Base-by-base conservation (phyloP, 1,140 invertebrate species). In the Dendrolimus kikuchii region DNA sequence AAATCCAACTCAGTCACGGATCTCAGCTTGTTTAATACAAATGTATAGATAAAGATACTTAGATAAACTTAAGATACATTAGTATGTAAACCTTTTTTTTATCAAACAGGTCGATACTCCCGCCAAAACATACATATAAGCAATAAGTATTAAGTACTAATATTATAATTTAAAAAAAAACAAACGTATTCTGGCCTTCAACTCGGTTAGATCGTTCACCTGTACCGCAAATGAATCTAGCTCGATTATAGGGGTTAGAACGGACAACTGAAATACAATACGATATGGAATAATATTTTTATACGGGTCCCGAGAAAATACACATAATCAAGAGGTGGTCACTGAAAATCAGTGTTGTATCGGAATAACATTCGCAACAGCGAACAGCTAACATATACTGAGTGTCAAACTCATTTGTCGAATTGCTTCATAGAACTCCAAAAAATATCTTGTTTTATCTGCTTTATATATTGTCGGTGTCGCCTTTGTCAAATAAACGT, bases 151-250 rank as follows among this genome's bases (percentile, higher is more conserved):
- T 62, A 61, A 71, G 65, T 69, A 65, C 70, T 68, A 73, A 59
- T 55, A 63, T 60, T 56, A 58, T 53, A 60, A 68, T 70, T 66
- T 71, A 66, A 74, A 73, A 68, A 67, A 72, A 66, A 73, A 69
- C 65, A 71, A 67, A 66, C 66, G 57, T 67, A 64, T 68, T 53
- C 60, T 74, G 74, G 72, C 76, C 76, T 79, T 79, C 74, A 77
- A 79, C 70, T 66, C 64, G 60, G 62, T 54, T 60, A 72, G 76
- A 69, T 60, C 72, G 52, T 77, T 79, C 76, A 79, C 74, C 76
- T 78, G 67, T 71, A 71, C 63, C 62, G 59, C 63, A 58, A 66
- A 66, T 62, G 59, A 64, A 71, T 73, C 70, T 73, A 65, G 66
- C 62, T 58, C 53, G 65, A 66, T 68, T 66, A 68, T 46, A 56